Base-by-base conservation (phyloP, 2,888 invertebrate species). In the Epirrita christyi region DNA sequence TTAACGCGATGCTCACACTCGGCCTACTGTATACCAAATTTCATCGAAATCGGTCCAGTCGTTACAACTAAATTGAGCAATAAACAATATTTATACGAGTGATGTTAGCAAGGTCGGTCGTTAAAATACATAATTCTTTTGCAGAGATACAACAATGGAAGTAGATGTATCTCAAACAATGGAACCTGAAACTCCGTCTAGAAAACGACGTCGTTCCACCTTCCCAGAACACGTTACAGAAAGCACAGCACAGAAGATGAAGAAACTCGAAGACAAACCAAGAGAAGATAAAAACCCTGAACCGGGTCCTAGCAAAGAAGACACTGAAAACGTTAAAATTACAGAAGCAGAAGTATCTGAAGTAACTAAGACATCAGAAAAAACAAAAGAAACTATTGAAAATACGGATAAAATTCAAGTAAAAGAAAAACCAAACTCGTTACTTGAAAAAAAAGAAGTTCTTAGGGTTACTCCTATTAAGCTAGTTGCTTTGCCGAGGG, bases 201-300 rank as follows among this genome's bases (percentile, higher is more conserved):
- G 83, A 64, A 91, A 89, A 69, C 82, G 91, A n/a, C 82, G 88
- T 2, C 78, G 83, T 0, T 89, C 91, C 0, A 74, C 78, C 1
- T 60, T 86, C 7, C 86, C 86, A 48, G 89, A 87, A 64, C 80
- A 84, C 0, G 75, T 83, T 8, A 70, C 86, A 29, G 82, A 82
- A 13, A 75, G 75, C 36, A 32, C 73, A 0, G 75, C 72, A 5
- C 58, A 52, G 14, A 72, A 61, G n/a, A 72, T 58, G 13, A 59
- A 68, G 1, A 59, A 59, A 48, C 56, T 55, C 2, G 65, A 67
- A 4, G 63, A 61, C 0, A 55, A 54, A n/a, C 13, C 41, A 6
- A n/a, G n/a, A n/a, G 42, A 41, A 46, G 57, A 63, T 11, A 34
- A 32, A 15, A 37, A 15, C 15, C 28, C 37, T 7, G 36, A 36